Conservation (phyloP, 2,888 invertebrate genomes). For the Sisyra terminalis region DNA sequence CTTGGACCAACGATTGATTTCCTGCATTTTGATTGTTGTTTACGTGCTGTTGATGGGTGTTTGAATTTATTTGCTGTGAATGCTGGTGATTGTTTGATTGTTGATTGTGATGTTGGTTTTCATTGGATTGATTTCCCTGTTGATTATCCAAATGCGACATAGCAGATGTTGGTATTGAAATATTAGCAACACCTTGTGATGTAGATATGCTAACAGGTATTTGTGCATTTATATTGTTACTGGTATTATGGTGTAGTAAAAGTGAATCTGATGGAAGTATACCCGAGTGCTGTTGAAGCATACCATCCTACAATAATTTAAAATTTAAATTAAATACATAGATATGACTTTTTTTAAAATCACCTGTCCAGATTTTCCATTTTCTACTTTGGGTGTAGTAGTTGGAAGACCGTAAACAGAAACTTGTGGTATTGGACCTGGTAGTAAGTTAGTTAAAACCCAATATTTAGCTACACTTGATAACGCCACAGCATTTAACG, state of each 20-base stretch:
- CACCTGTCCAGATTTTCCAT: constrained; percentile 45
- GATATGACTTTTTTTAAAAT: background rate
- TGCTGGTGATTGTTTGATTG: constrained; percentile 15
- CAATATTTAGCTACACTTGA: constrained; percentile 68
- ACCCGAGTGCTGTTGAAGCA: constrained; percentile 37
- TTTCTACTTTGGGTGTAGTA: constrained; percentile 38
- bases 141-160: constrained; percentile 20
- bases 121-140: constrained; percentile 27
- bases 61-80: constrained; percentile 21
- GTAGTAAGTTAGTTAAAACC: constrained; percentile 69
- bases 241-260: constrained; percentile 21
- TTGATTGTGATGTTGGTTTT: constrained; percentile 15
- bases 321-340: background rate
- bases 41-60: constrained; percentile 17
- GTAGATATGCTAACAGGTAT: constrained; percentile 26
- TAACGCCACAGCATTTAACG: constrained; percentile 49
- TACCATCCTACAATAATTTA: constrained; percentile 21
- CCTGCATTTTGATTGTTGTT: constrained; percentile 5
- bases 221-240: constrained; percentile 14
- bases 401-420: constrained; percentile 51
- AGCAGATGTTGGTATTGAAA: constrained; percentile 23
- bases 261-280: constrained; percentile 25
- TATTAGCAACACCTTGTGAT: constrained; percentile 24
- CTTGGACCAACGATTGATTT: constrained; percentile 1
- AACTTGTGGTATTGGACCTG: constrained; percentile 59